Evolutionary conservation across 2,797 vertebrate genomes (phyloP).

Genomic region (Diplodus puntazzo): DNA sequence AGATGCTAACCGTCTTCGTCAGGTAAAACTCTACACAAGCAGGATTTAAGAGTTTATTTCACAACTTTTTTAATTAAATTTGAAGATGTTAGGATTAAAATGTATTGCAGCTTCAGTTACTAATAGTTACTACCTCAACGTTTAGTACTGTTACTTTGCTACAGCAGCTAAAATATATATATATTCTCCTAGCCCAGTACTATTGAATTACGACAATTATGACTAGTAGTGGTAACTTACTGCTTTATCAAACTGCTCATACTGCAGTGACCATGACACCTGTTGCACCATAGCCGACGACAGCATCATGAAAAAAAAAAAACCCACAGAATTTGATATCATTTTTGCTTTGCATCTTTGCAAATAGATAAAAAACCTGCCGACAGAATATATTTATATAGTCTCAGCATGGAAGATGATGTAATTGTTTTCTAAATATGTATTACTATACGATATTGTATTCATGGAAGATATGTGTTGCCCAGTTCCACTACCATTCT

Average conservation of each 20-base stretch:
- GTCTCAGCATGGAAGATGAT: not conserved
- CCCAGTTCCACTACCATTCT: conserved; percentile 7
- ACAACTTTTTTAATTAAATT: not conserved
- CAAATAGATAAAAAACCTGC: too few relatives aligned
- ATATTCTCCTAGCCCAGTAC: too few relatives aligned
- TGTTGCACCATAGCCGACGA: too few relatives aligned
- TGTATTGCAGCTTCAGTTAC: not conserved
- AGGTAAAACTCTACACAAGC: not conserved
- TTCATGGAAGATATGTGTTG: not conserved
- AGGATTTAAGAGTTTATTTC: not conserved
- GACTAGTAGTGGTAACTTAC: not conserved
- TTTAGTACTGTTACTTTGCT: too few relatives aligned
- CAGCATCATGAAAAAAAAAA: too few relatives aligned
- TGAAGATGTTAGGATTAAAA: not conserved
- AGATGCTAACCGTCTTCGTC: not conserved
- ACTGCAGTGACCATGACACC: not conserved
- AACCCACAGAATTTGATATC: not conserved
- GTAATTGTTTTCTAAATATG: not conserved
- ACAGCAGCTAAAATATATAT: too few relatives aligned
- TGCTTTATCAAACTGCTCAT: too few relatives aligned
- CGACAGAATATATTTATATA: not conserved
- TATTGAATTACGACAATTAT: not conserved
- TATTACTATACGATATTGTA: not conserved
- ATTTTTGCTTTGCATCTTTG: not conserved
- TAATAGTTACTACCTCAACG: too few relatives aligned